A percentile compares a stretch with the other conserved stretches of the same genome.
Conservation (phyloP, 2,797 vertebrate genomes). For the Coluber constrictor region DNA sequence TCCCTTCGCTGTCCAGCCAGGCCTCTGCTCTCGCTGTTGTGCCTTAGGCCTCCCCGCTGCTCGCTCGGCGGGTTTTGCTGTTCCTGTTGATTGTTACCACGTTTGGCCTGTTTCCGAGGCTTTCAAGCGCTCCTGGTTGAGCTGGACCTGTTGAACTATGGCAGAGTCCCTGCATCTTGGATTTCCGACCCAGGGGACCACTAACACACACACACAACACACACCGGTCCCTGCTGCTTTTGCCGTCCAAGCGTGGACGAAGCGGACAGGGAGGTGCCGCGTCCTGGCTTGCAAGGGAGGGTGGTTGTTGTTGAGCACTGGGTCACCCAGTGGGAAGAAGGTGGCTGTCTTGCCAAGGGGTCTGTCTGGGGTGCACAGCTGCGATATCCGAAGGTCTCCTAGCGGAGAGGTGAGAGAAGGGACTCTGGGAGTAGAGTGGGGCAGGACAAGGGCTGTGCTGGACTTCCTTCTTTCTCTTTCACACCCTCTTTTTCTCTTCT, state of each 20-base stretch:
- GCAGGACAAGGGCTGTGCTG: not conserved
- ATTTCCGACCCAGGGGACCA: not conserved
- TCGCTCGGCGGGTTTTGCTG: accelerated
- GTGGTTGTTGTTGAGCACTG: no score
- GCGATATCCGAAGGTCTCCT: no score
- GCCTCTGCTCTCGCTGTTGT: accelerated
- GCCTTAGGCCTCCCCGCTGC: not conserved
- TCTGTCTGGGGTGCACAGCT: no score
- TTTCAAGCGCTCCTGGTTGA: not conserved
- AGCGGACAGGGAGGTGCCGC: not conserved
- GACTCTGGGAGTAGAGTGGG: accelerated
- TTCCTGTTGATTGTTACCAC: not conserved
- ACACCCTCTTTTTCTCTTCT: no score
- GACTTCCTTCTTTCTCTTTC: no score
- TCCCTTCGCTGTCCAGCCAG: not conserved
- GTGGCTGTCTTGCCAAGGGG: no score
- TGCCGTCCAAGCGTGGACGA: not conserved
- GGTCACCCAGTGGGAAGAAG: no score
- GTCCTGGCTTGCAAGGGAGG: not conserved
- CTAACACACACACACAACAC: no score
- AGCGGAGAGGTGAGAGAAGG: not conserved
- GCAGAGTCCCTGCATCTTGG: not conserved
- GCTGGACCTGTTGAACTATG: not conserved
- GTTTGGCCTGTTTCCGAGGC: not conserved
- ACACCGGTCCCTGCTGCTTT: not conserved